Conservation (phyloP, 2,797 vertebrate species). For the Sebastes paucispinis region DNA sequence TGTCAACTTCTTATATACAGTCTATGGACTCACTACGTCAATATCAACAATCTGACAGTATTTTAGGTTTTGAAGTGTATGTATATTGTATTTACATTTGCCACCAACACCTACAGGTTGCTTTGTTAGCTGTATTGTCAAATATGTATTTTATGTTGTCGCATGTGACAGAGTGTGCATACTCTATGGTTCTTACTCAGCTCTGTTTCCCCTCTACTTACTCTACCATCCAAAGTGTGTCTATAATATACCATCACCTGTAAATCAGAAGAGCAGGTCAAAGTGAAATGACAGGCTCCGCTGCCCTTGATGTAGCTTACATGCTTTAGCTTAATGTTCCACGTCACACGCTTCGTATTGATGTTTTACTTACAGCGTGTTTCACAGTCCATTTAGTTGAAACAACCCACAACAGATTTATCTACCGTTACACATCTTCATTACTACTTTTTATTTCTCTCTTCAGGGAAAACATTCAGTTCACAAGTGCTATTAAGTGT, state of each 20-base stretch:
- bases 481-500: neutral
- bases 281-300: neutral
- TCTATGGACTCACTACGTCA: neutral
- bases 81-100: neutral
- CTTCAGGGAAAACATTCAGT: neutral
- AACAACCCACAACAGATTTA: neutral
- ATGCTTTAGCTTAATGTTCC: neutral
- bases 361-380: neutral
- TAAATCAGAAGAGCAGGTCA: neutral
- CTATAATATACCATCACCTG: neutral
- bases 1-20: too few relatives aligned
- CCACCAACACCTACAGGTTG: neutral
- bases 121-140: neutral
- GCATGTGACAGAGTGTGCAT: neutral
- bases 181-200: neutral
- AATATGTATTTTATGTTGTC: neutral
- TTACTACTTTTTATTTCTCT: neutral
- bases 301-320: neutral
- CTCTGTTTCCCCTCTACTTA: neutral
- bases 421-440: neutral
- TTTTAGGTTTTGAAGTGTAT: neutral
- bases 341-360: neutral
- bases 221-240: neutral
- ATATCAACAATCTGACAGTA: neutral
- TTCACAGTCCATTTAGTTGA: neutral